These are phyloP conservation scores for Cyprinodon brontotheroides DNA, from an alignment of 2,113 vertebrate species.

Conservation along the genomic window DNA sequence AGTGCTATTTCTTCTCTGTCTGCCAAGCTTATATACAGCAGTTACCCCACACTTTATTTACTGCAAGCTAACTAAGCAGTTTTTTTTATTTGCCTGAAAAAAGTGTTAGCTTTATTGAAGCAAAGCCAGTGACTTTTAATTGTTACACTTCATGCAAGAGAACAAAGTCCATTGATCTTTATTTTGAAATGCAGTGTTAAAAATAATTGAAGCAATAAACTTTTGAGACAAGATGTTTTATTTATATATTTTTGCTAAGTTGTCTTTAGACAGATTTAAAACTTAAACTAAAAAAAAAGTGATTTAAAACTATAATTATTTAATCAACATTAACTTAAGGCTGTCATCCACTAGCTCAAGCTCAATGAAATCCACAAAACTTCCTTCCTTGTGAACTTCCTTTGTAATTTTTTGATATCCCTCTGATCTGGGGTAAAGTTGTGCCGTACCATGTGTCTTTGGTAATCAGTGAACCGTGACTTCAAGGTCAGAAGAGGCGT, in stretches of 20 bases:
- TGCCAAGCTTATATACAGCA: constrained; percentile 44
- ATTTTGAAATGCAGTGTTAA: background rate
- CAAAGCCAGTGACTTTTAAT: constrained; percentile 12
- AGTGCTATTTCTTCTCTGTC: constrained; percentile 3
- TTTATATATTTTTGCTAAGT: background rate
- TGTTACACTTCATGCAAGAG: background rate
- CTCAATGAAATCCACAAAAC: background rate
- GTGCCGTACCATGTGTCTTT: constrained; percentile 47
- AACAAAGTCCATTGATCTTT: background rate
- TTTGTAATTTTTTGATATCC: constrained; percentile 26
- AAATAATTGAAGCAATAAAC: background rate
- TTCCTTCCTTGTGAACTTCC: background rate
- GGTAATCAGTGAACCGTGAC: constrained; percentile 57
- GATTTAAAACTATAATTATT: background rate
- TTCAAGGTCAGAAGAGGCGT: constrained; percentile 66
- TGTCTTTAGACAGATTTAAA: background rate
- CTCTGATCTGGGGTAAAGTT: constrained; percentile 8
- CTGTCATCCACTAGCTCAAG: background rate
- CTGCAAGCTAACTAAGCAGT: constrained; percentile 2
- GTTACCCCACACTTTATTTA: constrained; percentile 31
- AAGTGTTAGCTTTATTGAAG: constrained; percentile 15
- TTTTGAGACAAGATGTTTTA: background rate
- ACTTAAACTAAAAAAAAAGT: no score
- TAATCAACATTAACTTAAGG: background rate
- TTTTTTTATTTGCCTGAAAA: constrained; percentile 17